phyloP scores from a whole-genome alignment of 2,113 vertebrate genomes.

The Emydocephalus ijimae region DNA sequence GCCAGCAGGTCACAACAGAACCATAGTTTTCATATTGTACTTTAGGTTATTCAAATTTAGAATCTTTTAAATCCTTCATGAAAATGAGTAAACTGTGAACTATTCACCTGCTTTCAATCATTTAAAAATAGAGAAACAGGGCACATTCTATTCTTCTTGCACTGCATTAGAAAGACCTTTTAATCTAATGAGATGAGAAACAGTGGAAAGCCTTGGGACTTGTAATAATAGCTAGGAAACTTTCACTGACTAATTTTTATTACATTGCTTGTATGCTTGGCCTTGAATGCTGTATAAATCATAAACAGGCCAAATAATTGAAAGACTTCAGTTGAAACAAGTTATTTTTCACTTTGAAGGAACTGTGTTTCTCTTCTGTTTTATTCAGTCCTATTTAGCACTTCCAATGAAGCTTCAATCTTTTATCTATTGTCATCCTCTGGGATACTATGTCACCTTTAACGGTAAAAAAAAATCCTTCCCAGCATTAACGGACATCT shows the following conservation, averaged over 20 bases:
- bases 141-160: conserved; percentile 23
- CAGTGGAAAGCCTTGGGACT: conserved; percentile 28
- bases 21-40: not conserved
- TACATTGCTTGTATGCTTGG: not conserved
- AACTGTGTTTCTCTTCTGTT: conserved; percentile 7
- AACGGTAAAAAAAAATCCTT: not conserved
- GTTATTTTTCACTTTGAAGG: not conserved
- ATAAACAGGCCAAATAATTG: not conserved
- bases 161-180: conserved; percentile 1
- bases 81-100: not conserved
- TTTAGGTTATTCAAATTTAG: not conserved
- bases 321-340: conserved; percentile 10
- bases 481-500: not conserved
- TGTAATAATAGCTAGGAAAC: not conserved
- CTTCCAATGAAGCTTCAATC: not conserved
- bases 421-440: not conserved
- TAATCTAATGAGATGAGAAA: conserved; percentile 40
- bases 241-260: conserved; percentile 13
- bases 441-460: conserved; percentile 5
- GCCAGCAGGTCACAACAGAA: too few species aligned
- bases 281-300: not conserved
- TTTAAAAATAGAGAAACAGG: not conserved
- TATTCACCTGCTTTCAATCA: not conserved
- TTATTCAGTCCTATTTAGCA: not conserved
- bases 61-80: not conserved